phyloP scores from a whole-genome alignment of 2,113 vertebrate genomes.

The Pedionomus torquatus region DNA sequence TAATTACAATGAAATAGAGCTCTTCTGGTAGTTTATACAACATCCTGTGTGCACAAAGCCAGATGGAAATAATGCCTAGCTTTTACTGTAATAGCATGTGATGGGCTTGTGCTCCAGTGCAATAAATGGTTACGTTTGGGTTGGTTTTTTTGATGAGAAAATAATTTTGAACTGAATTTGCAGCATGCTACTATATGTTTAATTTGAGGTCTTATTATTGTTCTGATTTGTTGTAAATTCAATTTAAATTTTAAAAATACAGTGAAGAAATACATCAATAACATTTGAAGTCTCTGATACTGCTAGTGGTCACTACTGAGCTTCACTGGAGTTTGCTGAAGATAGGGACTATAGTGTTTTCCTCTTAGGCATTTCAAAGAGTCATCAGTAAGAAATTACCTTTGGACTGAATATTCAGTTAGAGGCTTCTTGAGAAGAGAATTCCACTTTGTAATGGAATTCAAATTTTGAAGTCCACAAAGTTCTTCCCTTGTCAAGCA shows the following conservation, averaged over 20 bases:
- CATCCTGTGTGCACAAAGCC: constrained; percentile 79
- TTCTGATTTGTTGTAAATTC: not conserved
- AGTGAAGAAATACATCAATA: not conserved
- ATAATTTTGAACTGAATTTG: constrained; percentile 24
- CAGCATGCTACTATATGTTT: not conserved
- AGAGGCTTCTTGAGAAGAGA: not conserved
- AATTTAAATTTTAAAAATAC: not conserved
- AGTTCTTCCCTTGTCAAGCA: not conserved
- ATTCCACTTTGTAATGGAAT: not conserved
- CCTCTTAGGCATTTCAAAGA: not conserved
- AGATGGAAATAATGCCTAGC: constrained; percentile 79
- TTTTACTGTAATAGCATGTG: constrained; percentile 73
- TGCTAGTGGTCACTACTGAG: not conserved
- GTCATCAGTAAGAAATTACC: not conserved
- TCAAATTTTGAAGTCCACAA: not conserved
- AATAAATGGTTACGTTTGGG: constrained; percentile 64
- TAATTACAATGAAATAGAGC: constrained; percentile 85
- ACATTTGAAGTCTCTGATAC: not conserved
- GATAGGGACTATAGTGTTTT: not conserved
- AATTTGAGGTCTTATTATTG: not conserved
- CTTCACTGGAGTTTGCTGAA: not conserved
- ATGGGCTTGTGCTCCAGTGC: constrained; percentile 55
- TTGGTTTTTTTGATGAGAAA: constrained; percentile 19
- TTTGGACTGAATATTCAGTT: not conserved
- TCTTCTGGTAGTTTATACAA: constrained; percentile 80